These are phyloP conservation scores for Halocynthia roretzi DNA, from an alignment of 23 tunicate genomes.

Conservation along the genomic window DNA sequence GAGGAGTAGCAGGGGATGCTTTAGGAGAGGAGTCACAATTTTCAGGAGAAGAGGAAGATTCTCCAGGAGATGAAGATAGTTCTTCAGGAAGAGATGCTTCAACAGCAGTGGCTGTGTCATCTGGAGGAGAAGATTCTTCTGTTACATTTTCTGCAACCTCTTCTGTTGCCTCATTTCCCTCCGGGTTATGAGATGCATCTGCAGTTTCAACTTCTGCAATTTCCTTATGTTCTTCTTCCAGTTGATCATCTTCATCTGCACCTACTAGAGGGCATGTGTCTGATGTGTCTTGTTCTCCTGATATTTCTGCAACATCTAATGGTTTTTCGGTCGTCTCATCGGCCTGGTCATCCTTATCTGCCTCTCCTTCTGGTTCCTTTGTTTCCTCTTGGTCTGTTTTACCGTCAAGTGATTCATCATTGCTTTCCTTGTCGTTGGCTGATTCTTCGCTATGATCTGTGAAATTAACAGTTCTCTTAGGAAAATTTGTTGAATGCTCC, in stretches of 20 bases:
- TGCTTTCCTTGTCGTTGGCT: too few relatives aligned
- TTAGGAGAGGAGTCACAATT: too few relatives aligned
- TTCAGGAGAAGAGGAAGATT: background rate
- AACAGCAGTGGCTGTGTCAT: background rate
- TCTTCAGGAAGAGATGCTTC: background rate
- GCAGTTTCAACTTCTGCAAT: background rate
- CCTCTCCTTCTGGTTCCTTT: too few relatives aligned
- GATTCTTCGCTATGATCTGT: too few relatives aligned
- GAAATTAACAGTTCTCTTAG: too few relatives aligned
- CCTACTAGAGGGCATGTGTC: background rate
- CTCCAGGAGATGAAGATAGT: background rate
- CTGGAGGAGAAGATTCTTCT: background rate
- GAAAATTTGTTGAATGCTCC: too few relatives aligned
- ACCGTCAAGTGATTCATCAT: too few relatives aligned
- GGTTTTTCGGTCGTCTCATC: background rate
- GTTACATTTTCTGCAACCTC: background rate
- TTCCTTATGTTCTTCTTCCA: conserved; percentile 6
- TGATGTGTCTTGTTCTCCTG: background rate
- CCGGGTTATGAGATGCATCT: background rate
- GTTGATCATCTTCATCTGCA: background rate
- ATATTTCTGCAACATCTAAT: background rate
- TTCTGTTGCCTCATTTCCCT: conserved; percentile 4
- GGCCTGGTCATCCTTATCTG: too few relatives aligned
- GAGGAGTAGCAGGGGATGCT: background rate
- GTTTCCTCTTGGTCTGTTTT: too few relatives aligned